Evolutionary conservation across 2,113 vertebrate genomes (phyloP), one percentile per base, ranked within the genome.

Genomic region (Cynocephalus volans): DNA sequence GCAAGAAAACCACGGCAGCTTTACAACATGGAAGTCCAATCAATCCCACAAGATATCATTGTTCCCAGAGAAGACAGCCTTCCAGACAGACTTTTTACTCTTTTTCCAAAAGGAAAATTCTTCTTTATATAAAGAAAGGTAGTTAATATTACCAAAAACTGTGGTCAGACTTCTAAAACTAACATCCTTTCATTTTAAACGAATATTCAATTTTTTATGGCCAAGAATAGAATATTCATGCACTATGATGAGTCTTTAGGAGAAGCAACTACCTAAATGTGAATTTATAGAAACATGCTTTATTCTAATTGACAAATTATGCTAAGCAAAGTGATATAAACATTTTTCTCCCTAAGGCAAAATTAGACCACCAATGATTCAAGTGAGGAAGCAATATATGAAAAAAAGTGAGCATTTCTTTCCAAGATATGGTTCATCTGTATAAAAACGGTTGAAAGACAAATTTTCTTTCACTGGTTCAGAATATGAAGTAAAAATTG

Each of bases 11-110:
- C 11, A 36, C 56, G 52, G 41, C 52, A 92, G n/a, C 52, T 54
- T 77, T 60, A 18, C 10, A 17, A 56, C 54, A 77, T 5, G 75
- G 50, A 76, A 48, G 50, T 23, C 60, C 17, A 65, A 23, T 88
- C 87, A 95, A 88, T 11, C 48, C 14, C n/a, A 18, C 23, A 7
- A 75, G 14, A 65, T 26, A 11, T 13, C 75, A 67, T 3, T 56
- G 50, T 17, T 85, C 69, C 76, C 77, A 87, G 52, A 21, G 45
- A 86, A 97, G 93, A 65, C 50, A 77, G 28, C 24, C 85, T 97
- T 97, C 93, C 7, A 67, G 52, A 41, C 84, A 86, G 86, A 50
- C 90, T 67, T 56, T 69, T 4, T 28, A 60, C 73, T 41, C 41
- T 41, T 41, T 41, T 41, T 41, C 19, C 31, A 56, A n/a, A 81